phyloP scores from a whole-genome alignment of 2,797 vertebrate species.

The Chaetophractus vellerosus region DNA sequence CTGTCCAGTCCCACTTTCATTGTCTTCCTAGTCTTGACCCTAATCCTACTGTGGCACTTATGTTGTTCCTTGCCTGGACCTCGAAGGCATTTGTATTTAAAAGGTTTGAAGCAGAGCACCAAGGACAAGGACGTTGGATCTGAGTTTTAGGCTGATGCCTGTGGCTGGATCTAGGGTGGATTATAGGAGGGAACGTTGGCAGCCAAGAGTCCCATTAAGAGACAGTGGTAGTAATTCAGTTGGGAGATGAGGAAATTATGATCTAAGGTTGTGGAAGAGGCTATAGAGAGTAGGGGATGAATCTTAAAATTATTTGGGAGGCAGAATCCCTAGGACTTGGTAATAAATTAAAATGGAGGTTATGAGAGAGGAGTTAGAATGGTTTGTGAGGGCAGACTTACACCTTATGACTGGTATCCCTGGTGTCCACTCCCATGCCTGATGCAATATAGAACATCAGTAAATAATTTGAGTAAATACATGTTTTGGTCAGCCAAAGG shows the following conservation, averaged over 20 bases:
- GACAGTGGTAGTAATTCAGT: neutral
- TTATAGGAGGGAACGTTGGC: neutral
- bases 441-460: neutral
- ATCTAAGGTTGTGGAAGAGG: neutral
- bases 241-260: neutral
- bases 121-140: neutral
- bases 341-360: neutral
- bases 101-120: neutral
- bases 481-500: too few relatives aligned
- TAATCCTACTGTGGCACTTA: neutral
- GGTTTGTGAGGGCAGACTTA: neutral
- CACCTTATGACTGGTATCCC: neutral
- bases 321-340: neutral
- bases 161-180: neutral
- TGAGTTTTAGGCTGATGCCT: neutral
- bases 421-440: neutral
- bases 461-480: slow-evolving; percentile 52
- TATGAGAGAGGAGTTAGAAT: neutral
- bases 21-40: neutral
- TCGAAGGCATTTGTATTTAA: slow-evolving; percentile 8
- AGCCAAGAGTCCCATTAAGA: neutral
- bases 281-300: neutral
- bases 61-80: neutral
- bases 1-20: neutral
- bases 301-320: slow-evolving; percentile 13